Evolutionary conservation across 2,113 vertebrate genomes (phyloP).

Genomic region (Poeciliopsis occidentalis): DNA sequence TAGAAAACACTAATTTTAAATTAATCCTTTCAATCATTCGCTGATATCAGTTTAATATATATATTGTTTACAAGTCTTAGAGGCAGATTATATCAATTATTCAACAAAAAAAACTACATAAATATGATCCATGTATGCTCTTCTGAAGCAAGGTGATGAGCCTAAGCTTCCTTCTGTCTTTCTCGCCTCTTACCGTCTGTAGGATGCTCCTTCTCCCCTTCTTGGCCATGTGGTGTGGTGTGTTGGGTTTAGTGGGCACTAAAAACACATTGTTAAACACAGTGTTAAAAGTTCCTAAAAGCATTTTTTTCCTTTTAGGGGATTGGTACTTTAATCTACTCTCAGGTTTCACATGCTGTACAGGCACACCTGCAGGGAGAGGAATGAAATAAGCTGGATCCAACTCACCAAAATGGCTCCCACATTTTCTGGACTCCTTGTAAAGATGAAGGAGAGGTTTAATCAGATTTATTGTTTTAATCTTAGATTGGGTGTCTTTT

Average conservation of each 20-base stretch:
- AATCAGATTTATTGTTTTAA: slow-evolving; percentile 81
- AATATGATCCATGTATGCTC: neutral
- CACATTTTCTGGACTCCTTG: slow-evolving; percentile 65
- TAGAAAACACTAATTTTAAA: neutral
- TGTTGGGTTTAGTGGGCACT: slow-evolving; percentile 79
- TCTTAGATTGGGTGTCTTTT: slow-evolving; percentile 64
- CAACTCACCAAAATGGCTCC: slow-evolving; percentile 38
- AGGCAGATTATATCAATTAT: neutral
- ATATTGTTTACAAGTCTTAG: no score
- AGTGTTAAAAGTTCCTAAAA: slow-evolving; percentile 83
- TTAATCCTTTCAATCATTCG: neutral
- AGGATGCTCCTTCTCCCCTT: slow-evolving; percentile 32
- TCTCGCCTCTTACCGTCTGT: slow-evolving; percentile 19
- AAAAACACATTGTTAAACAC: slow-evolving; percentile 81
- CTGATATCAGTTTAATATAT: no score
- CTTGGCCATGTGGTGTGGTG: slow-evolving; percentile 65
- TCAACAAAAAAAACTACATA: neutral
- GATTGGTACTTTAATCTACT: slow-evolving; percentile 79
- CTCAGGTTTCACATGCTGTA: slow-evolving; percentile 76
- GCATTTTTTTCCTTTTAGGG: slow-evolving; percentile 80
- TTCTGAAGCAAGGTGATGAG: slow-evolving; percentile 7
- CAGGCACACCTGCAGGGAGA: slow-evolving; percentile 72
- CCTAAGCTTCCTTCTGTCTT: slow-evolving; percentile 12
- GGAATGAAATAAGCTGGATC: slow-evolving; percentile 54
- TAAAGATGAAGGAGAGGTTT: slow-evolving; percentile 69